Evolutionary conservation across 1,140 invertebrate species (phyloP), one percentile per base, ranked within the genome.

Genomic region (Achroia grisella): DNA sequence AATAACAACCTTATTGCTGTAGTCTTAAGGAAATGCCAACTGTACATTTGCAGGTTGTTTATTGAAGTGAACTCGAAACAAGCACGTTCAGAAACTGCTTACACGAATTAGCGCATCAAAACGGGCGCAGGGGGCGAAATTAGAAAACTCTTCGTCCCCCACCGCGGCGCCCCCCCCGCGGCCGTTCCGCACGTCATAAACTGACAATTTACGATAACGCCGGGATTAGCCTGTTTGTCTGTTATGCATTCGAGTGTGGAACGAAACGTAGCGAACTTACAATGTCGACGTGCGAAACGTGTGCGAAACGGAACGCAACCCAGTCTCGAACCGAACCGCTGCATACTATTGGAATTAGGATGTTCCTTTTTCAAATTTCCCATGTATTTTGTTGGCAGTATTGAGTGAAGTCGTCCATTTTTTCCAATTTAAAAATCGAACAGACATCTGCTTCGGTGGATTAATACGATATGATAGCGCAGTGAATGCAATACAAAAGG

Each of bases 71-170:
- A 72, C 63, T 79, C 70, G 68, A 77, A 80, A 80, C 77, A 73
- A 68, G 69, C 74, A 65, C 75, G 75, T 80, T 81, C 71, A 80
- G 77, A 78, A 81, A 84, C 77, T 81, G 80, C 77, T 81, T 84
- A 84, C 80, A 78, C 80, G 80, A 84, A 84, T 84, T 84, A 84
- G 77, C 80, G 75, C 75, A 75, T 79, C 75, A 76, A 71, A 76
- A 67, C 49, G 73, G 70, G 71, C 66, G 74, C 63, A 62, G 69
- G 70, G 76, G 79, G 73, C 65, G 70, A 79, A 84, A 84, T 81
- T 84, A 81, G 77, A 79, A 81, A 78, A 80, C 67, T 77, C 65
- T 48, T 45, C 49, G 52, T 51, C 55, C 49, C 59, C 45, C 65
- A 56, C 49, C 53, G 33, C 36, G 31, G 40, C 48, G 44, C 30